phyloP scores from a whole-genome alignment of 2,797 vertebrate species.

The Emys orbicularis region DNA sequence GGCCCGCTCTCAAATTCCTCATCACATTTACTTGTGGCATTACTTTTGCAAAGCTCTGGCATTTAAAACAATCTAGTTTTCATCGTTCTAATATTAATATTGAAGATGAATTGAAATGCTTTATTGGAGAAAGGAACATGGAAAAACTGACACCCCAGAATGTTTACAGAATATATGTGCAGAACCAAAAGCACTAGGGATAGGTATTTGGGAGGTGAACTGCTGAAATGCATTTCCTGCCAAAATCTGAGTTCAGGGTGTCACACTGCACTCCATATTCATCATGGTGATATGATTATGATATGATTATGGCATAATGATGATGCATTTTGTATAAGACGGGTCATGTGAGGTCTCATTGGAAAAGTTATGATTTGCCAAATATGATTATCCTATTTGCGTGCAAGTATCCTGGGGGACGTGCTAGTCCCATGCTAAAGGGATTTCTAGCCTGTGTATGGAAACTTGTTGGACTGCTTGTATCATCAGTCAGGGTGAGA shows the following conservation, averaged over 20 bases:
- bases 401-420: too few relatives aligned
- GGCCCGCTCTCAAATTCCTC: not conserved
- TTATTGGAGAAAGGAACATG: not conserved
- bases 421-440: too few relatives aligned
- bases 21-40: not conserved
- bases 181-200: not conserved
- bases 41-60: not conserved
- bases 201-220: not conserved
- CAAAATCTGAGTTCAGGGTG: not conserved
- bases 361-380: too few relatives aligned
- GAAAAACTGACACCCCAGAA: not conserved
- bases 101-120: not conserved
- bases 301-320: too few relatives aligned
- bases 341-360: too few relatives aligned
- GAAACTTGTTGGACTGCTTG: too few relatives aligned
- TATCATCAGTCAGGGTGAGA: too few relatives aligned
- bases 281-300: too few relatives aligned
- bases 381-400: too few relatives aligned
- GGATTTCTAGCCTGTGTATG: too few relatives aligned
- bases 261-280: too few relatives aligned
- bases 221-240: conserved; percentile 18
- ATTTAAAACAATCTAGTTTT: not conserved
- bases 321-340: too few relatives aligned
- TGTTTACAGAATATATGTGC: not conserved
- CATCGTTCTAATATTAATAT: not conserved